Base-by-base conservation (phyloP, 1,140 invertebrate species). In the Lucilia sericata region DNA sequence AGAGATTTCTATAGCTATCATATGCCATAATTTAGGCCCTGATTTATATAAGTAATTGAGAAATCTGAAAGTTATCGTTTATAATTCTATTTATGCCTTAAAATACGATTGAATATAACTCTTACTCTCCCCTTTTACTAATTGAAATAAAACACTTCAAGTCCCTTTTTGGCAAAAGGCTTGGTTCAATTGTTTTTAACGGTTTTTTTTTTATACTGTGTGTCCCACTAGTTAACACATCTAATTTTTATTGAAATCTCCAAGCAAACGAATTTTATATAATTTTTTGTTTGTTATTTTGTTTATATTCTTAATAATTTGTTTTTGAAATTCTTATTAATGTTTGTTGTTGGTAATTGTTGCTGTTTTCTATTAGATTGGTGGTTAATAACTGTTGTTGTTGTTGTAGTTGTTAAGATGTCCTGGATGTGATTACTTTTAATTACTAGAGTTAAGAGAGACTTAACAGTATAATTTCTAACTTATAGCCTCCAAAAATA, bases 141-240 rank as follows among this genome's bases (percentile, higher is more conserved):
- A 34, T 60, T 19, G 36, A 84, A 84, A 84, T 84, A 78, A 84
- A 84, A 84, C 83, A 70, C 82, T 51, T 70, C 3, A 21, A 70
- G n/a, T 14, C 55, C 7, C 7, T 70, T 70, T 70, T 70, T 9
- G 7, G 21, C 17, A 25, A 30, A 30, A 30, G 14, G 30, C 3
- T 34, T 34, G 3, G 25, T 30, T 82, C 55, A 19, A 17, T 83
- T 30, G 25, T 30, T 83, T 83, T 83, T 47, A 36, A 42, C 12
- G 42, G 36, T 84, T 74, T 82, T 80, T 83, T 83, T 83, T 88
- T 86, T 30, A 30, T 30, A 30, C 25, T 84, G 83, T 87, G 87
- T 86, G 85, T 88, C 86, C 87, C 87, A 84, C 89, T 90, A 90
- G 87, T 88, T 90, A 90, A 90, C 89, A 87, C 86, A 86, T 87